Evolutionary conservation across 2,113 vertebrate species (phyloP), one percentile per base, ranked within the genome.

Genomic region (Trachemys scripta): DNA sequence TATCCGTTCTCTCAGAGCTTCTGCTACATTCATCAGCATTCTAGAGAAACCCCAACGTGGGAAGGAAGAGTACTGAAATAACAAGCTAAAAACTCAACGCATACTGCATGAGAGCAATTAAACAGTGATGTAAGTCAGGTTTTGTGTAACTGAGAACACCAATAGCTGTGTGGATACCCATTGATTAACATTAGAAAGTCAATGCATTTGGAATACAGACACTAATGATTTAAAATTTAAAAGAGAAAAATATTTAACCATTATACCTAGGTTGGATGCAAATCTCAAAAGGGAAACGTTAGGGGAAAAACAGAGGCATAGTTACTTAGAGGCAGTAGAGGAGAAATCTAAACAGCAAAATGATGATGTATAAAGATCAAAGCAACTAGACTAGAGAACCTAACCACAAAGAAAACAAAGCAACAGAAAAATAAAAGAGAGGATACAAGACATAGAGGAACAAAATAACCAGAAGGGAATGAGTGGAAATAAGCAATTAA

Each of bases 401-500:
- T 47, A 24, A 87, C 10, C 1, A 57, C 0, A 3, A 82, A 42
- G 38, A 4, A 88, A 92, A 90, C 45, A 94, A 92, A 87, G 57
- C n/a, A 47, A 50, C 19, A 19, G 42, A 17, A 31, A 82, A 88
- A 50, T 76, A 83, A 47, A 9, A 76, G 38, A 31, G 4, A 87
- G 19, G 4, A 84, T 13, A 87, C 93, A 53, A 87, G 82, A 29
- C 3, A 62, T 17, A 2, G 13, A 24, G 42, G 38, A 84, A 56
- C 16, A 49, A 59, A 53, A 83, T 57, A 93, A 51, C 22, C 65
- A 84, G 82, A 62, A 59, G 50, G 49, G 25, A 19, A 35, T 17
- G 84, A 88, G 72, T 80, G 49, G 90, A 95, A 97, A 96, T 72
- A 91, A 95, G 65, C 51, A 93, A 93, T 91, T 75, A 92, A 94